Evolutionary conservation across 1,140 invertebrate species (phyloP), one percentile per base, ranked within the genome.

Genomic region (Tribolium madens): DNA sequence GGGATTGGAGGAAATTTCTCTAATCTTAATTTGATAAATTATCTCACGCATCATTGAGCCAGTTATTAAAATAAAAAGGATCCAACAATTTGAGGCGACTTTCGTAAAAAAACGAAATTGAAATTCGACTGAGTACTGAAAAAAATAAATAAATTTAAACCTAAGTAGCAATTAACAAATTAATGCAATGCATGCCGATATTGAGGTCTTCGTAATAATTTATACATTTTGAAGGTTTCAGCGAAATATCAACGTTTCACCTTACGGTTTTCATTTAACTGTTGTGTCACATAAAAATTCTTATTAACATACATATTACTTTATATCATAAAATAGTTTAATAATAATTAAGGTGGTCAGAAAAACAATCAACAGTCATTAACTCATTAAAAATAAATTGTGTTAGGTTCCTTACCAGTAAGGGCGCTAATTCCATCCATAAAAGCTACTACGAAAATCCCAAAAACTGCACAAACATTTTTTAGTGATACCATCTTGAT

Each of bases 11-110:
- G 10, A 64, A 31, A 64, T 33, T 26, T 21, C 17, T 60, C 57
- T 36, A 64, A 64, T 64, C 13, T 64, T 64, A 31, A 33, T 64
- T 33, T 64, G 57, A 64, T 64, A 64, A 64, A 36, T 57, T 14
- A 13, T n/a, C 21, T 31, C 57, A 64, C 57, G 57, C 21, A 64
- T 64, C 57, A 64, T 13, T 33, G 57, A 12, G 1, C 31, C 26
- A 14, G 14, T 64, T n/a, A 57, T 57, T 57, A 18, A 57, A 57
- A 57, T 57, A 21, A 57, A 26, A 26, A 26, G 21, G 6, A 3
- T 26, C 2, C 3, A 26, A 1, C 6, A 2, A 2, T 26, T 26
- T 26, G 21, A 3, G 48, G 10, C 52, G 13, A 0, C 52, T 7
- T 17, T 33, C 57, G 9, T 12, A 4, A 52, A 52, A 52, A 15